phyloP scores from a whole-genome alignment of 2,113 vertebrate species.

The Prionailurus viverrinus region DNA sequence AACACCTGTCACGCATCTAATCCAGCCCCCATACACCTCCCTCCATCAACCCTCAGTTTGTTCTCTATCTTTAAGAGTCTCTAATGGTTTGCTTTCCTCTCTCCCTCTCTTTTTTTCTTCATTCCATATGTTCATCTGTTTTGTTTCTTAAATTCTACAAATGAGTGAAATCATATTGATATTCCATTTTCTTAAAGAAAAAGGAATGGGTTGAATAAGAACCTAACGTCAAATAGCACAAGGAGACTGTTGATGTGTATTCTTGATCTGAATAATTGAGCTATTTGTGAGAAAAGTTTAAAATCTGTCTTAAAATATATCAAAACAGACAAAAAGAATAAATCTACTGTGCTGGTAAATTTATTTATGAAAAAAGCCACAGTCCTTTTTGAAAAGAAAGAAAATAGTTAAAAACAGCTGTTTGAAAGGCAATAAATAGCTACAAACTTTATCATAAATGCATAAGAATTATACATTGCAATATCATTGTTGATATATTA shows the following conservation, averaged over 20 bases:
- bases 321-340: neutral
- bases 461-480: neutral
- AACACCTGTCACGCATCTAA: no score
- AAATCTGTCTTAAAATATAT: constrained; percentile 25
- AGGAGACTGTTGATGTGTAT: neutral
- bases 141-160: no score
- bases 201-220: neutral
- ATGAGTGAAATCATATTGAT: neutral
- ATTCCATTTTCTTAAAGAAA: neutral
- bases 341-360: neutral
- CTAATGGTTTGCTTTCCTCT: no score
- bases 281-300: neutral
- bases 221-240: neutral
- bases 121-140: no score
- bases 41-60: no score
- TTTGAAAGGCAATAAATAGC: neutral
- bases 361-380: neutral
- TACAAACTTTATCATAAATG: neutral
- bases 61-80: no score
- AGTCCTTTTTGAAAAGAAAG: neutral
- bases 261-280: neutral
- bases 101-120: no score
- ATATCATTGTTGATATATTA: neutral
- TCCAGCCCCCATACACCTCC: no score
- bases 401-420: neutral